Evolutionary conservation across 2,888 invertebrate species (phyloP).

Genomic region (Sturmia bella): DNA sequence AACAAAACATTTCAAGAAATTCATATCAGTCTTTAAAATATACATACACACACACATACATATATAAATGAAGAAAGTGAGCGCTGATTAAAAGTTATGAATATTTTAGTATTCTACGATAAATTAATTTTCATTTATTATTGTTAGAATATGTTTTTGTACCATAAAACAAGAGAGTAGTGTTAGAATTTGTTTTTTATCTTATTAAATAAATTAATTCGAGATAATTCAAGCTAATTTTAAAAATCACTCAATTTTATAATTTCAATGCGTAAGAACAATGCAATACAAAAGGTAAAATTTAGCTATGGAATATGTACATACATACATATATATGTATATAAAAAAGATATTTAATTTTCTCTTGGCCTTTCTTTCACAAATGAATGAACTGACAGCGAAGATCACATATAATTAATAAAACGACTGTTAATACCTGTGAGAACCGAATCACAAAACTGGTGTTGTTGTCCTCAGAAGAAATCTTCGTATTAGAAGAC

Average conservation of each 20-base stretch:
- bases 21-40: not conserved
- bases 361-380: no score
- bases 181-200: slow-evolving; percentile 63
- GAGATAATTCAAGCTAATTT: slow-evolving; percentile 57
- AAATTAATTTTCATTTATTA: slow-evolving; percentile 26
- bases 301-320: slow-evolving; percentile 57
- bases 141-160: slow-evolving; percentile 60
- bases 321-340: slow-evolving; percentile 8
- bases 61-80: not conserved
- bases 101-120: slow-evolving; percentile 16
- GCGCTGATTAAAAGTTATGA: not conserved
- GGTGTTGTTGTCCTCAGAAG: no score
- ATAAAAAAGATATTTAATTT: not conserved
- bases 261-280: slow-evolving; percentile 55
- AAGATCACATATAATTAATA: no score
- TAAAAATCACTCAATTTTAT: slow-evolving; percentile 39
- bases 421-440: no score
- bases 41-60: no score
- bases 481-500: no score
- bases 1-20: slow-evolving; percentile 21
- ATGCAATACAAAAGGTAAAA: slow-evolving; percentile 50
- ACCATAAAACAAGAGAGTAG: slow-evolving; percentile 65
- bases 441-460: no score
- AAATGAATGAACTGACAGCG: no score
- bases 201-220: slow-evolving; percentile 53